These are phyloP conservation scores for Dinoponera quadriceps DNA, from an alignment of 1,140 invertebrate genomes.

Conservation along the genomic window DNA sequence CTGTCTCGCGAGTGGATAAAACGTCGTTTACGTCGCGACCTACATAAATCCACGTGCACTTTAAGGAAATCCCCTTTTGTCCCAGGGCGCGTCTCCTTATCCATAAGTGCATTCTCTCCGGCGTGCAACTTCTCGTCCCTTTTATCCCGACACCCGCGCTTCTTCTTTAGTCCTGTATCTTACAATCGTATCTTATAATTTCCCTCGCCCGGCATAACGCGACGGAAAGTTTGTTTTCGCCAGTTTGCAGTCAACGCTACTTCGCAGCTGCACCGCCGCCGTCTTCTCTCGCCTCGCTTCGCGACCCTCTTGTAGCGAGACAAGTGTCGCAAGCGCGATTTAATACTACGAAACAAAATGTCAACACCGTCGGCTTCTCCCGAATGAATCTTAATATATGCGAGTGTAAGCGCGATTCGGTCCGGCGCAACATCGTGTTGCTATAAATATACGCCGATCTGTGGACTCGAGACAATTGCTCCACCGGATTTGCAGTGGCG, in stretches of 20 bases:
- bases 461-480: no score
- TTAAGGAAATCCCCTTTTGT: constrained; percentile 58
- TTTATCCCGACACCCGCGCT: constrained; percentile 22
- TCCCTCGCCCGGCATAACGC: constrained; percentile 28
- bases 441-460: neutral
- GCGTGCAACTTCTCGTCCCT: constrained; percentile 42
- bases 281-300: constrained; percentile 1
- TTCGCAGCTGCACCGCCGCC: constrained; percentile 7
- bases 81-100: constrained; percentile 43
- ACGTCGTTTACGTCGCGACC: constrained; percentile 29
- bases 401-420: neutral
- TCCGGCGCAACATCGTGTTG: neutral
- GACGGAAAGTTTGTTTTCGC: constrained; percentile 50
- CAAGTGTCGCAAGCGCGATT: constrained; percentile 28
- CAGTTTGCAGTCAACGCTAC: constrained; percentile 37
- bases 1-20: constrained; percentile 41
- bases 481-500: neutral
- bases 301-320: neutral
- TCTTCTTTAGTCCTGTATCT: constrained; percentile 23
- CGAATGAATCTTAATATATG: constrained; percentile 8
- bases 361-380: neutral
- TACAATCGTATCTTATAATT: constrained; percentile 57
- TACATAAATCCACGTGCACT: constrained; percentile 51
- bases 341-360: constrained; percentile 33
- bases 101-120: neutral